Evolutionary conservation across 2,113 vertebrate species (phyloP).

Genomic region (Alligator sinensis): DNA sequence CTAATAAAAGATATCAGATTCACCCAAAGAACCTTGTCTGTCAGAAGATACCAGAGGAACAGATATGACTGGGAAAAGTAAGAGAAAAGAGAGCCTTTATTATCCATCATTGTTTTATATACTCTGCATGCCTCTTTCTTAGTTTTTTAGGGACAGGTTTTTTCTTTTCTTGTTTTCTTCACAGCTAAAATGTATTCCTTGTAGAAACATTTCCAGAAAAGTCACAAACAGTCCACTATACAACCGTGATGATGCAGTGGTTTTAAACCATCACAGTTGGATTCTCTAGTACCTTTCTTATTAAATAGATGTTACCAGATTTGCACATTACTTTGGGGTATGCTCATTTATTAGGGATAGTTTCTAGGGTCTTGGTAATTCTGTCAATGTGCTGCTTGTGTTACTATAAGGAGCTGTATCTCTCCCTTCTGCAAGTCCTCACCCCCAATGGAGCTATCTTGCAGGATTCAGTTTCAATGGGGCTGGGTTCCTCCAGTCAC

Average conservation of each 20-base stretch:
- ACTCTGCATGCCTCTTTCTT: neutral
- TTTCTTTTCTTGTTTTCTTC: neutral
- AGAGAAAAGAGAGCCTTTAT: neutral
- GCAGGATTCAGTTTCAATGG: too few species aligned
- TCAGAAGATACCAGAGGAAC: neutral
- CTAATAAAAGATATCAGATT: too few species aligned
- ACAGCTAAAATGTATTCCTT: neutral
- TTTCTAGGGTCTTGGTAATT: too few species aligned
- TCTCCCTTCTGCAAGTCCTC: too few species aligned
- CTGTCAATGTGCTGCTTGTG: too few species aligned
- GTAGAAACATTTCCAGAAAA: neutral
- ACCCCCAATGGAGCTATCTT: too few species aligned
- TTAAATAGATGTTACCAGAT: neutral
- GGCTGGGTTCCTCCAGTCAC: too few species aligned
- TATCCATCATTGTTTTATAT: neutral
- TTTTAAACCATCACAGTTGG: neutral
- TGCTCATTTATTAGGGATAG: too few species aligned
- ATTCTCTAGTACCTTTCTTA: neutral
- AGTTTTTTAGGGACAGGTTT: neutral
- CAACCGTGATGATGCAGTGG: neutral
- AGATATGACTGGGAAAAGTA: neutral
- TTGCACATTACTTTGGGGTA: too few species aligned
- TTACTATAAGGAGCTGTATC: too few species aligned
- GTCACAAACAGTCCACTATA: neutral
- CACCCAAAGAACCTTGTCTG: too few species aligned